A percentile compares a stretch with the other conserved stretches of the same genome.
Conservation (phyloP, 2,888 invertebrate genomes). For the Empis stercorea region DNA sequence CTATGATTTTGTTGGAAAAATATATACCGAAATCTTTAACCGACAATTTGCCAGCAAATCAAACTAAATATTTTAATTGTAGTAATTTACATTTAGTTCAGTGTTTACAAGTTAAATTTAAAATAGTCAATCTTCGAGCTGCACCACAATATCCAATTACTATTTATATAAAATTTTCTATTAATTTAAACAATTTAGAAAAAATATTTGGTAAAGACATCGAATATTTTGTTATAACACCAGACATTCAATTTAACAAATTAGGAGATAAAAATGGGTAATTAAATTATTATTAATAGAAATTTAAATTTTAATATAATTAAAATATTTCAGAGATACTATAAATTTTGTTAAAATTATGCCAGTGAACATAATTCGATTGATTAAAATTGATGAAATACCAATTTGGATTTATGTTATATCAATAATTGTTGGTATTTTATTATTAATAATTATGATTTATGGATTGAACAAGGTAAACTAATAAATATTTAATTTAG, state of each 20-base stretch:
- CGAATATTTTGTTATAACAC: slow-evolving; percentile 32
- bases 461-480: slow-evolving; percentile 19
- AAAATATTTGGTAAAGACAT: slow-evolving; percentile 32
- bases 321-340: slow-evolving; percentile 14
- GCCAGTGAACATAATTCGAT: too few relatives aligned
- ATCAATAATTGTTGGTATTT: slow-evolving; percentile 25
- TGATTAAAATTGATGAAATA: slow-evolving; percentile 8
- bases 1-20: too few relatives aligned
- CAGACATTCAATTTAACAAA: slow-evolving; percentile 25
- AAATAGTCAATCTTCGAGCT: slow-evolving; percentile 25
- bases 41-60: slow-evolving; percentile 30
- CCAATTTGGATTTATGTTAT: slow-evolving; percentile 30
- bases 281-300: background rate
- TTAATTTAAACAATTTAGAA: slow-evolving; percentile 31
- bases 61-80: slow-evolving; percentile 35
- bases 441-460: slow-evolving; percentile 23
- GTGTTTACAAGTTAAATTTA: slow-evolving; percentile 29
- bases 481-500: background rate
- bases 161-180: slow-evolving; percentile 26
- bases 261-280: slow-evolving; percentile 17
- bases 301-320: background rate
- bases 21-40: slow-evolving; percentile 15
- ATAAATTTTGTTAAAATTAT: slow-evolving; percentile 19
- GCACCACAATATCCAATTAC: slow-evolving; percentile 25
- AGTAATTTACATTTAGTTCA: slow-evolving; percentile 26